Evolutionary conservation across 2,888 invertebrate genomes (phyloP).

Genomic region (Oxycera nigricornis): DNA sequence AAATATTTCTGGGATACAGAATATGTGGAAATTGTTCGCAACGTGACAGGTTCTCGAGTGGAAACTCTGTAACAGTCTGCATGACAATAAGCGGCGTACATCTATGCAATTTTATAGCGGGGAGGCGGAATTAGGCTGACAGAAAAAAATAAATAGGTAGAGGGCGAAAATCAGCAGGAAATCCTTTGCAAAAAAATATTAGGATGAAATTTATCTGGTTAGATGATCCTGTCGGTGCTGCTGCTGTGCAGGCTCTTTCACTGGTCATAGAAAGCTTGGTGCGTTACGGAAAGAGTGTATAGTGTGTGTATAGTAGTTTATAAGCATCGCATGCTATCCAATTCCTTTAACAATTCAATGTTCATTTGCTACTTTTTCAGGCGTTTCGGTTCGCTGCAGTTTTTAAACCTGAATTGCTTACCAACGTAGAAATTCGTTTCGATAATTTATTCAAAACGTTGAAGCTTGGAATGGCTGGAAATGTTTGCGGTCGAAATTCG

Average conservation of each 20-base stretch:
- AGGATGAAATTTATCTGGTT: conserved; percentile 14
- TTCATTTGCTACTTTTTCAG: conserved; percentile 13
- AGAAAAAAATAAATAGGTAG: not conserved
- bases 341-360: no score
- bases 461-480: not conserved
- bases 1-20: not conserved
- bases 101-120: not conserved
- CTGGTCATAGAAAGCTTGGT: no score
- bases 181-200: conserved; percentile 5
- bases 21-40: not conserved
- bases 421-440: not conserved
- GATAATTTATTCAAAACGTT: conserved; percentile 18
- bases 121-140: not conserved
- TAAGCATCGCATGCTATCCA: no score
- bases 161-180: not conserved
- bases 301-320: no score
- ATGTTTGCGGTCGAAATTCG: not conserved
- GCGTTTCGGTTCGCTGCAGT: conserved; percentile 25
- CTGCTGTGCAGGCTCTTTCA: no score
- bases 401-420: conserved; percentile 26
- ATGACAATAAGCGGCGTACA: not conserved
- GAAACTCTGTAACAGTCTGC: not conserved
- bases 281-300: no score
- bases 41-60: not conserved
- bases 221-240: not conserved